A percentile compares a stretch with the other conserved stretches of the same genome.
These are phyloP conservation scores for Cosmia pyralina DNA, from an alignment of 2,888 invertebrate genomes.

Conservation along the genomic window DNA sequence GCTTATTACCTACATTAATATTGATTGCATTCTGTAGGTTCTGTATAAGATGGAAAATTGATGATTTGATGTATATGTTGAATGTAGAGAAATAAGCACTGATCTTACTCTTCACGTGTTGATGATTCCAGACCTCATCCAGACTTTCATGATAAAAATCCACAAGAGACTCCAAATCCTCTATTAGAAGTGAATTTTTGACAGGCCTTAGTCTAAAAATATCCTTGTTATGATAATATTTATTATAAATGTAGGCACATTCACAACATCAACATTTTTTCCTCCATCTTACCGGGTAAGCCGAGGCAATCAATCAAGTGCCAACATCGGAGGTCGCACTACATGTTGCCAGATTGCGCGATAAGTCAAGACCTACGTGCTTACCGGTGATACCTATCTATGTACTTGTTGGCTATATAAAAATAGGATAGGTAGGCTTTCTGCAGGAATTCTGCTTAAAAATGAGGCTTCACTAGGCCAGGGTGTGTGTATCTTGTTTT, in stretches of 20 bases:
- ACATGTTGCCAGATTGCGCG: constrained; percentile 52
- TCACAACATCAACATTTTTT: constrained; percentile 46
- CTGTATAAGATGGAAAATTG: not conserved
- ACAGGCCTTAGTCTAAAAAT: constrained; percentile 7
- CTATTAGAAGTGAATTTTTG: not conserved
- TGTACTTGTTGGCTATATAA: constrained; percentile 25
- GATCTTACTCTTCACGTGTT: not conserved
- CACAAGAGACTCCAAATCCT: not conserved
- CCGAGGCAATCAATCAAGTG: constrained; percentile 55
- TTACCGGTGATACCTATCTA: constrained; percentile 25
- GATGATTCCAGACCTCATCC: not conserved
- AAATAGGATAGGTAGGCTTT: not conserved
- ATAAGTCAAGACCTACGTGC: constrained; percentile 60
- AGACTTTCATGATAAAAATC: not conserved
- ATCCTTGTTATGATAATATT: constrained; percentile 21
- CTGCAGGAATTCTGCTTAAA: not conserved
- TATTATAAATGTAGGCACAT: constrained; percentile 48
- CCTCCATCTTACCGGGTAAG: constrained; percentile 43
- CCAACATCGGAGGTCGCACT: constrained; percentile 49
- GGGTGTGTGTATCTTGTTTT: no score
- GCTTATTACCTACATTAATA: not conserved
- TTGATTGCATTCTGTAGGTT: not conserved
- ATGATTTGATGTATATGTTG: not conserved
- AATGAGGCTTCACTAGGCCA: not conserved
- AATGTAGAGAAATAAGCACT: not conserved